Conservation (phyloP, 2,113 vertebrate genomes). For the Scatophagus argus region DNA sequence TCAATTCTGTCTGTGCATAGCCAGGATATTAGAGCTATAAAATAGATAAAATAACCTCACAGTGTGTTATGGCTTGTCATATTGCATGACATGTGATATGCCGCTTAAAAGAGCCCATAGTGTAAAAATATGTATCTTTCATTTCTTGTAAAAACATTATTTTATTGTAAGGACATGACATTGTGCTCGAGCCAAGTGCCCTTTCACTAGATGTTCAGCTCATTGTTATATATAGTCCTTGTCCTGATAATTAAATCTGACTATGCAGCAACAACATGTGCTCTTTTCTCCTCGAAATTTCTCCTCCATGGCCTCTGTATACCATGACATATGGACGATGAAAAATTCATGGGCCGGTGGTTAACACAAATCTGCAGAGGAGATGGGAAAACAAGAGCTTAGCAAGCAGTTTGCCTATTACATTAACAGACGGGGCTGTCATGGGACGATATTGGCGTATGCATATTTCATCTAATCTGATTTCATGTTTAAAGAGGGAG, state of each 20-base stretch:
- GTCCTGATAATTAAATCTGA: slow-evolving; percentile 62
- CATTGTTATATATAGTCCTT: slow-evolving; percentile 41
- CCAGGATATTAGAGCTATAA: slow-evolving; percentile 16
- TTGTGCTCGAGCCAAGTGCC: slow-evolving; percentile 10
- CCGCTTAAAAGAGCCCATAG: neutral
- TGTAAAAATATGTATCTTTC: slow-evolving; percentile 24
- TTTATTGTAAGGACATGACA: slow-evolving; percentile 27
- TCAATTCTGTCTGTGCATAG: slow-evolving; percentile 25
- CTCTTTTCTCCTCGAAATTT: slow-evolving; percentile 70
- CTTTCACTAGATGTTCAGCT: slow-evolving; percentile 48
- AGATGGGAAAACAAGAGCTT: slow-evolving; percentile 75
- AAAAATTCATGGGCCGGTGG: slow-evolving; percentile 78
- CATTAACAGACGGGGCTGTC: slow-evolving; percentile 71
- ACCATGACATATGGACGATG: slow-evolving; percentile 76
- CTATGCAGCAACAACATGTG: slow-evolving; percentile 41
- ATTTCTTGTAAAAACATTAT: neutral
- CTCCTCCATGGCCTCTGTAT: slow-evolving; percentile 61
- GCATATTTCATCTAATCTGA: slow-evolving; percentile 79
- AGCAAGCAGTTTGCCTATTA: slow-evolving; percentile 77
- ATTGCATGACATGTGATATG: neutral
- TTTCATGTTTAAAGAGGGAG: slow-evolving; percentile 74
- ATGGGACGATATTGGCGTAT: slow-evolving; percentile 63
- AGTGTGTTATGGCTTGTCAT: neutral
- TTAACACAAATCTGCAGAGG: slow-evolving; percentile 77
- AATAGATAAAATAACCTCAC: slow-evolving; percentile 28